A percentile compares a stretch with the other conserved stretches of the same genome.
Conservation (phyloP, 2,888 invertebrate species). For the Leptogaster cylindrica region DNA sequence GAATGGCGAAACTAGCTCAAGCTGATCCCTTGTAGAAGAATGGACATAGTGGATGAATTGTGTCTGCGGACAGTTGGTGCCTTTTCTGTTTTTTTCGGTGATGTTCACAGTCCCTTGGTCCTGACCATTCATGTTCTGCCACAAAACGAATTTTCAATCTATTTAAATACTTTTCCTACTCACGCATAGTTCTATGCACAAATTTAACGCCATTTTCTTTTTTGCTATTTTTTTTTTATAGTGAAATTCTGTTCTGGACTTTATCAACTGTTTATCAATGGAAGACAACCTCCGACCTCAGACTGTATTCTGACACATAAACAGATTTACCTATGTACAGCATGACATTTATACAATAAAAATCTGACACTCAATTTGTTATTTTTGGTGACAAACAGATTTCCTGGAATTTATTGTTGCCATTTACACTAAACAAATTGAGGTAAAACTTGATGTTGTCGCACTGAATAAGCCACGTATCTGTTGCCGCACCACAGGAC, state of each 20-base stretch:
- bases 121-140: background rate
- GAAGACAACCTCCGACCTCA: background rate
- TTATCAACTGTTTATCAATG: background rate
- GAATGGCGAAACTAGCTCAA: background rate
- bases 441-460: constrained; percentile 23
- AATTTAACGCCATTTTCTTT: too few relatives aligned
- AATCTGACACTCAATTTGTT: constrained; percentile 34
- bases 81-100: too few relatives aligned
- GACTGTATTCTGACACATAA: background rate
- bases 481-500: background rate
- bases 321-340: background rate
- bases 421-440: constrained; percentile 34
- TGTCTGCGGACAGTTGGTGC: too few relatives aligned
- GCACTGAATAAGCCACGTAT: background rate
- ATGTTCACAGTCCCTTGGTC: background rate
- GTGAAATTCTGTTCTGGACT: background rate
- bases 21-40: constrained; percentile 5
- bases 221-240: too few relatives aligned
- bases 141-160: background rate
- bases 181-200: background rate
- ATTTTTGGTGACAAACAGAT: constrained; percentile 35
- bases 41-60: too few relatives aligned
- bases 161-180: background rate
- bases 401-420: constrained; percentile 24
- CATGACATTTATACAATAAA: constrained; percentile 16